phyloP scores from a whole-genome alignment of 2,888 invertebrate genomes.

The Aphodius sticticus region DNA sequence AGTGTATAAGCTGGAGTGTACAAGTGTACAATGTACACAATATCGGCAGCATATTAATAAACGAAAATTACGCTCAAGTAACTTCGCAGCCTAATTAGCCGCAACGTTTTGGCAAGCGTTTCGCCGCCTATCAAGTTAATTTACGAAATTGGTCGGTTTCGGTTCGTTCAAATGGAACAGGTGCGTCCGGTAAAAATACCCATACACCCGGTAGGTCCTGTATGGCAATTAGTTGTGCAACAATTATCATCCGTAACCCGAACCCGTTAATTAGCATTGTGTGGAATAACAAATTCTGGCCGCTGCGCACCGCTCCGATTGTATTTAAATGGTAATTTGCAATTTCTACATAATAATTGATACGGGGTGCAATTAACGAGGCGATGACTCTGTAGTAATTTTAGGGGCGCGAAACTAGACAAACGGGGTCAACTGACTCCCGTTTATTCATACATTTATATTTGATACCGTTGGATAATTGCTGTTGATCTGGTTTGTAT shows the following conservation, averaged over 20 bases:
- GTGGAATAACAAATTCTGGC: constrained; percentile 8
- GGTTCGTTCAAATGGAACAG: constrained; percentile 19
- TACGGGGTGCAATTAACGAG: constrained; percentile 20
- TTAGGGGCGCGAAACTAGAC: background rate
- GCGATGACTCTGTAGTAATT: background rate
- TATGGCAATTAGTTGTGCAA: constrained; percentile 22
- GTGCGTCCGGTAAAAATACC: constrained; percentile 17
- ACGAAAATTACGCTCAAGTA: background rate
- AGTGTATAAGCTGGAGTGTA: too few species aligned
- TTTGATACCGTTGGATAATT: background rate
- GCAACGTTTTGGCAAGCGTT: background rate
- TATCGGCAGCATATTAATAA: background rate
- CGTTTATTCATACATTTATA: background rate
- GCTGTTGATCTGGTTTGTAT: background rate
- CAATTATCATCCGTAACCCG: constrained; percentile 21
- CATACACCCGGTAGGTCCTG: background rate
- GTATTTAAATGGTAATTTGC: constrained; percentile 22
- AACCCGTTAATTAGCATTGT: constrained; percentile 19
- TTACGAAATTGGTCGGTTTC: constrained; percentile 10
- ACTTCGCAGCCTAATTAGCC: background rate
- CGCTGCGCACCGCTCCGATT: constrained; percentile 4
- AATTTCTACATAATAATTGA: constrained; percentile 19
- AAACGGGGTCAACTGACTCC: background rate
- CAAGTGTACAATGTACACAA: too few species aligned
- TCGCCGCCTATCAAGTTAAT: background rate